phyloP scores from a whole-genome alignment of 2,113 vertebrate species.

The Pterocles gutturalis region DNA sequence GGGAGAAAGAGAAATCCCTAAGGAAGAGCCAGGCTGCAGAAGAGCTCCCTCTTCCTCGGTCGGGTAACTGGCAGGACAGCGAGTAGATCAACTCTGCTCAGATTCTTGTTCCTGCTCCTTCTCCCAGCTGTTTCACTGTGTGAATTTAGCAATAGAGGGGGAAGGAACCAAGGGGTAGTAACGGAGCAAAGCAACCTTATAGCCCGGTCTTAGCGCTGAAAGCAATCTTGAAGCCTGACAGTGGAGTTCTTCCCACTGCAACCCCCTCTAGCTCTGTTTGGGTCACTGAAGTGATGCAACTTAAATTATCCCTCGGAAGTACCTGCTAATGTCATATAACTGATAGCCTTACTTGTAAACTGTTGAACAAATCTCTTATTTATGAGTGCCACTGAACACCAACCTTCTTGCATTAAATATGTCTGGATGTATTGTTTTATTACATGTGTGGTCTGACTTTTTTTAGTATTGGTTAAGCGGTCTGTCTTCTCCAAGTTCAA shows the following conservation, averaged over 20 bases:
- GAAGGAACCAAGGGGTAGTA: background rate
- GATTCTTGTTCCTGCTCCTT: background rate
- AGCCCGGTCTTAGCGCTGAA: background rate
- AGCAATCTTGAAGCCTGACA: background rate
- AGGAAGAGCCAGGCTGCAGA: background rate
- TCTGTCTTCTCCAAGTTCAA: background rate
- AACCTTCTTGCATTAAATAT: constrained; percentile 40
- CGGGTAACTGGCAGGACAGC: background rate
- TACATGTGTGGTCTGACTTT: background rate
- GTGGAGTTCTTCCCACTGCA: background rate
- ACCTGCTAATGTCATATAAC: background rate
- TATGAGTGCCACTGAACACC: constrained; percentile 32
- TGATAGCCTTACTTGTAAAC: background rate
- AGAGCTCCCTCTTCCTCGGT: background rate
- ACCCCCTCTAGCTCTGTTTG: background rate
- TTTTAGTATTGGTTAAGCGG: background rate
- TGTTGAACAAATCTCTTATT: constrained; percentile 50
- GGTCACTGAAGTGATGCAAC: background rate
- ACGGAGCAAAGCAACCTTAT: background rate
- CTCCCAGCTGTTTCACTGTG: accelerated
- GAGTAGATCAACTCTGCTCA: accelerated
- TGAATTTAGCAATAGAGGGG: background rate
- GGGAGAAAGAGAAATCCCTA: background rate
- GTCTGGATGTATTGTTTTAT: background rate
- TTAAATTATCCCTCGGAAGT: background rate